Conservation (phyloP, 2,797 vertebrate genomes). For the Sylvia borin region DNA sequence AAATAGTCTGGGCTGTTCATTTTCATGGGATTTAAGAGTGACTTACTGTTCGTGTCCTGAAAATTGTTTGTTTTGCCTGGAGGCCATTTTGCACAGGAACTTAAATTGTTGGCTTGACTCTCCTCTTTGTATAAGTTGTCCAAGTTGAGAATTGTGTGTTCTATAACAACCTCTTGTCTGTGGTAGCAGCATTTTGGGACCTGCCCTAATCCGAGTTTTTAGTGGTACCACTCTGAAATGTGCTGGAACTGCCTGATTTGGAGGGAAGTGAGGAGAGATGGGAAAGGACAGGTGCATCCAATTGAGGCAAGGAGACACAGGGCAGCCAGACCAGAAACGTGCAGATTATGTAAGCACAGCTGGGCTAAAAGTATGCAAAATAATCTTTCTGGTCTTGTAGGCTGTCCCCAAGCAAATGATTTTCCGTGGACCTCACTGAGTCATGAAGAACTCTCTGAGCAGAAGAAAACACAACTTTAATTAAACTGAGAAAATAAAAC, state of each 20-base stretch:
- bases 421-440: background rate
- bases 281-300: background rate
- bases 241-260: background rate
- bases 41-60: background rate
- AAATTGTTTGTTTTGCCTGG: conserved; percentile 11
- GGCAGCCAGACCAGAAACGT: background rate
- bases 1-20: background rate
- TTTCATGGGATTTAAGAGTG: background rate
- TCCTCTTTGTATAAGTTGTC: background rate
- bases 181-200: background rate
- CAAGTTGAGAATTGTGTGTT: background rate
- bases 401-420: background rate
- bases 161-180: background rate
- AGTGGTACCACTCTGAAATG: background rate
- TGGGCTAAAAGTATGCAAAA: background rate
- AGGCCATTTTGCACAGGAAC: background rate
- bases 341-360: background rate
- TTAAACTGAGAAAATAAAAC: background rate
- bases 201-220: background rate
- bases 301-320: background rate
- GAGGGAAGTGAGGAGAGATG: background rate
- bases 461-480: background rate
- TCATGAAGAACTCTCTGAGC: background rate
- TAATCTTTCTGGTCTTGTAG: background rate
- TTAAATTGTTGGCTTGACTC: background rate